Percentiles rank a stretch among this genome's conserved stretches.
phyloP scores from a whole-genome alignment of 1,140 invertebrate species.

The Ectropis grisescens region DNA sequence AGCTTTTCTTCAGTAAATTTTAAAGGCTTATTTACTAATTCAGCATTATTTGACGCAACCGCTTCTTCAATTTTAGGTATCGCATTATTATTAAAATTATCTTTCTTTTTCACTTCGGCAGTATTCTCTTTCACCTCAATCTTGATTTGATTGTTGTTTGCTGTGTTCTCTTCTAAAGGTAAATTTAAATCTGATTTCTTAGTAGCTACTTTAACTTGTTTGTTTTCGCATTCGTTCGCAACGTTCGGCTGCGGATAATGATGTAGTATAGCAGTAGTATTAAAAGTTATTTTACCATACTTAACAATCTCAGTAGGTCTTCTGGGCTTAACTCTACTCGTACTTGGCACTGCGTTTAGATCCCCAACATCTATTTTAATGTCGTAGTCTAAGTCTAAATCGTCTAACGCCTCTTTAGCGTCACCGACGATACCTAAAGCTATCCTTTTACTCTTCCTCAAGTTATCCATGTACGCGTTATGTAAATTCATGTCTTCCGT shows the following conservation, averaged over 20 bases:
- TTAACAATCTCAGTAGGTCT: conserved; percentile 44
- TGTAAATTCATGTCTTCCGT: conserved; percentile 59
- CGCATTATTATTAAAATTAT: conserved; percentile 46
- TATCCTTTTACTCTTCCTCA: conserved; percentile 46
- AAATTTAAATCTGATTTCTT: conserved; percentile 43
- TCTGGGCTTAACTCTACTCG: conserved; percentile 30
- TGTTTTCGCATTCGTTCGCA: too few species aligned
- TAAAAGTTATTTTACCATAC: conserved; percentile 59
- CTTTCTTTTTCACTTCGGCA: conserved; percentile 18
- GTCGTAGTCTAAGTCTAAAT: conserved; percentile 22
- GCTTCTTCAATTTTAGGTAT: conserved; percentile 16
- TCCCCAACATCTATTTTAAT: conserved; percentile 30
- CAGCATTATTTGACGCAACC: conserved; percentile 22
- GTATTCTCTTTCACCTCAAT: conserved; percentile 25
- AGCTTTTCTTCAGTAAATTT: conserved; percentile 63
- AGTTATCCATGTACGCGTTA: conserved; percentile 56
- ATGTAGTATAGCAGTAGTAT: conserved; percentile 58
- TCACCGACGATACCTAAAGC: conserved; percentile 53
- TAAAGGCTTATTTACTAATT: conserved; percentile 35
- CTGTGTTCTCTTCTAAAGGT: conserved; percentile 13
- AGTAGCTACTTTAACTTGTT: conserved; percentile 15
- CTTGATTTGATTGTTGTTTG: conserved; percentile 43
- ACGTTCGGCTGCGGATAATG: conserved; percentile 57
- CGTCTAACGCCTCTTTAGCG: conserved; percentile 47
- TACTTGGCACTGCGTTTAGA: conserved; percentile 37